Evolutionary conservation across 2,888 invertebrate species (phyloP).

Genomic region (Heteromyza rotundicornis): DNA sequence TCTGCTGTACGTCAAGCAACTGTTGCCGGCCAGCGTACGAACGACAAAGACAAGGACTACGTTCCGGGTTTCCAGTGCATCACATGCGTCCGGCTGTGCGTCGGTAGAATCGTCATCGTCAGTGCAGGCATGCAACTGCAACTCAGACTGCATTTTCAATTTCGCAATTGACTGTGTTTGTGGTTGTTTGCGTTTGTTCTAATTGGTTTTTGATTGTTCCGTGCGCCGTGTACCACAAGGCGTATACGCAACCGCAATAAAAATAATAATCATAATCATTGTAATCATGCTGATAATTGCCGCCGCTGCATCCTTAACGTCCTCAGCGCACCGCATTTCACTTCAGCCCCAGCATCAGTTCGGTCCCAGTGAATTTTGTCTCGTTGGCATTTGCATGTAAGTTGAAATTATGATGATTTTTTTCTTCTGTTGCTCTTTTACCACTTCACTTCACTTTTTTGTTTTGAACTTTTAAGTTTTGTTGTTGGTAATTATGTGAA

Average conservation of each 20-base stretch:
- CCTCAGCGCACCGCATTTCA: not conserved
- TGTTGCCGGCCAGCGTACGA: not conserved
- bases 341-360: not conserved
- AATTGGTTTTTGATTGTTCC: slow-evolving; percentile 1
- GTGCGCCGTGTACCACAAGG: not conserved
- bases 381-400: not conserved
- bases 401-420: not conserved
- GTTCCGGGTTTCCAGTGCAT: not conserved
- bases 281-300: not conserved
- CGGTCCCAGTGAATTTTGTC: not conserved
- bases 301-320: not conserved
- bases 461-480: not conserved
- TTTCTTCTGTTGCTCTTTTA: not conserved
- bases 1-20: not conserved
- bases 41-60: not conserved
- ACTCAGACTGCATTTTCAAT: not conserved
- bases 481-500: not conserved
- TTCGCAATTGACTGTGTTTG: too few relatives aligned
- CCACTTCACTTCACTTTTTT: not conserved
- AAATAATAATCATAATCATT: not conserved
- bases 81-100: too few relatives aligned
- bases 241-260: not conserved
- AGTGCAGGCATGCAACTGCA: not conserved
- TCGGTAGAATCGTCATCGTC: not conserved
- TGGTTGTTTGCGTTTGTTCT: not conserved